Conservation (phyloP, 2,888 invertebrate species). For the Nemotelus pantherinus region DNA sequence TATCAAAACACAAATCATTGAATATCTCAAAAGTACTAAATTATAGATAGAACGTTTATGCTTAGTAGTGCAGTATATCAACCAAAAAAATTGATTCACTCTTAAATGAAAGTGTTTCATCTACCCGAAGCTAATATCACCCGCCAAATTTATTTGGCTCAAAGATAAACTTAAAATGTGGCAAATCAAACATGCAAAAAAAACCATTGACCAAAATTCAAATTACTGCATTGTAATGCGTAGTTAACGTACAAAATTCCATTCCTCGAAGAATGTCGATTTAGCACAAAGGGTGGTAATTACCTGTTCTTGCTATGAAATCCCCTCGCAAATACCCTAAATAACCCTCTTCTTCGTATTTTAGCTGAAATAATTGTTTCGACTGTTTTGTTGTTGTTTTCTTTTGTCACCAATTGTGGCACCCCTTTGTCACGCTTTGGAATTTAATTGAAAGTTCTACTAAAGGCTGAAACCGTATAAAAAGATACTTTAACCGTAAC, state of each 20-base stretch:
- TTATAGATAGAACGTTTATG: no score
- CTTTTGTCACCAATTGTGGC: constrained; percentile 35
- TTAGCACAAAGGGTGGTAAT: constrained; percentile 37
- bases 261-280: not conserved
- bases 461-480: constrained; percentile 37
- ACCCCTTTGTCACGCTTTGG: constrained; percentile 29
- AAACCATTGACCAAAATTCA: no score
- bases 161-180: no score
- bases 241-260: not conserved
- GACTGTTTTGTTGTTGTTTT: constrained; percentile 28
- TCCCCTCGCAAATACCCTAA: constrained; percentile 11
- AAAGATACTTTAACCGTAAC: constrained; percentile 28
- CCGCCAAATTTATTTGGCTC: not conserved
- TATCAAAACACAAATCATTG: no score
- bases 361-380: constrained; percentile 32
- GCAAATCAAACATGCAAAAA: no score
- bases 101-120: not conserved
- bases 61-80: no score
- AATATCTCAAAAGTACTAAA: no score
- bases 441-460: constrained; percentile 41
- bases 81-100: no score
- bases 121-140: not conserved
- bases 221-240: no score
- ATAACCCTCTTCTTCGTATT: not conserved
- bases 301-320: constrained; percentile 10